phyloP scores from a whole-genome alignment of 2,113 vertebrate species.

The Stomatorhinus ivindoensis region DNA sequence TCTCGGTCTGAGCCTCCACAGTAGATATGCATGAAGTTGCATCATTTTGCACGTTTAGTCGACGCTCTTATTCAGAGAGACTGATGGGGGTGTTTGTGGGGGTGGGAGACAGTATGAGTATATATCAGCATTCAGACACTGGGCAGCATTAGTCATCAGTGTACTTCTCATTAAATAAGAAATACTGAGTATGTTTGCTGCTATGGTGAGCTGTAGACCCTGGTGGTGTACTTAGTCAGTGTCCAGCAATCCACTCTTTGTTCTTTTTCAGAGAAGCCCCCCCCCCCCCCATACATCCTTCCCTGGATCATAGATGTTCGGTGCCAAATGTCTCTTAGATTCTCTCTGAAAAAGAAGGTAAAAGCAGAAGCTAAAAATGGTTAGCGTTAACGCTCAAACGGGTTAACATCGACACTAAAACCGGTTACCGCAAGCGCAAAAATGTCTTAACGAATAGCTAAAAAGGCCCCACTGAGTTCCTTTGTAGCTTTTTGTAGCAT shows the following conservation, averaged over 20 bases:
- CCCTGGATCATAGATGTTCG: neutral
- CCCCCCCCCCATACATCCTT: neutral
- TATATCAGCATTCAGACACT: neutral
- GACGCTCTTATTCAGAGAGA: neutral
- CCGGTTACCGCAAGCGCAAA: neutral
- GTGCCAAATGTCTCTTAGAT: neutral
- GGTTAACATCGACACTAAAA: neutral
- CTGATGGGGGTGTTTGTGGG: neutral
- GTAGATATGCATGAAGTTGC: neutral
- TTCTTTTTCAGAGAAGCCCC: neutral
- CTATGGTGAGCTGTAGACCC: neutral
- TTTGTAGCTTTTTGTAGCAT: neutral
- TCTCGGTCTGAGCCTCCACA: neutral
- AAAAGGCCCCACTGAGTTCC: neutral
- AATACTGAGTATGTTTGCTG: neutral
- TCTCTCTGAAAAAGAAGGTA: neutral
- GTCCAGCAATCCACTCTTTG: neutral
- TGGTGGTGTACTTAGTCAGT: neutral
- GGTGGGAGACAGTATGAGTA: neutral
- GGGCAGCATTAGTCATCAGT: neutral
- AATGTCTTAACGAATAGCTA: neutral
- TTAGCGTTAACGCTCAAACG: neutral
- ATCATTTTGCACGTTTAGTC: neutral
- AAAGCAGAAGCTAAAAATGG: neutral
- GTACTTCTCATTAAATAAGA: neutral